Base-by-base conservation (phyloP, 2,888 invertebrate species). In the Hydropsyche betteni region DNA sequence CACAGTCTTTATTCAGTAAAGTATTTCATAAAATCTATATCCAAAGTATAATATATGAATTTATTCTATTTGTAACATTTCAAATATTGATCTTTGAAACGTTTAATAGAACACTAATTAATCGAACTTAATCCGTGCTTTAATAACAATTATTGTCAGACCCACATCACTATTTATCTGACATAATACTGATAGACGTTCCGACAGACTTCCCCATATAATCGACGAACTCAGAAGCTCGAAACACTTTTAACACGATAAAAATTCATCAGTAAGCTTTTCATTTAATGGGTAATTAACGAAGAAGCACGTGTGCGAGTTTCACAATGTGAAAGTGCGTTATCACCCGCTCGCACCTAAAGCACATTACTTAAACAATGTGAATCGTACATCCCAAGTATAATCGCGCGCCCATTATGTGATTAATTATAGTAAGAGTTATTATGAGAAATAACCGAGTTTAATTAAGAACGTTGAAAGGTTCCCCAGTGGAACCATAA, bases 391-490 rank as follows among this genome's bases (percentile, higher is more conserved):
- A 44, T 44, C 16, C 24, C 58, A 4, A 16, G 16, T 58, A 16
- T 24, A 58, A 58, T 58, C 24, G 58, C 24, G 24, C 14, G 24
- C 24, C 14, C 58, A 58, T 58, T 58, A 58, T 58, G 58, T 58
- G 58, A 58, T 58, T 58, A 58, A 58, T 58, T 58, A 58, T 16
- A 58, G 58, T 44, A n/a, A 8, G 24, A 58, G 58, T 58, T 58
- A 58, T 58, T 58, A 58, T 58, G 58, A 58, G 58, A 58, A 58
- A 58, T 58, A 58, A 58, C 58, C 58, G 58, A 58, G 58, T 58
- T 58, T 58, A 58, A 58, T 58, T 58, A 58, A 58, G 58, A 58
- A 58, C 24, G 58, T 24, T 58, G 58, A 58, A 16, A 58, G 58
- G 58, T 58, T 58, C 58, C 58, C 58, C 58, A 24, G 24, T 16